Conservation (phyloP, 2,797 vertebrate species). For the Neosalanx taihuensis region DNA sequence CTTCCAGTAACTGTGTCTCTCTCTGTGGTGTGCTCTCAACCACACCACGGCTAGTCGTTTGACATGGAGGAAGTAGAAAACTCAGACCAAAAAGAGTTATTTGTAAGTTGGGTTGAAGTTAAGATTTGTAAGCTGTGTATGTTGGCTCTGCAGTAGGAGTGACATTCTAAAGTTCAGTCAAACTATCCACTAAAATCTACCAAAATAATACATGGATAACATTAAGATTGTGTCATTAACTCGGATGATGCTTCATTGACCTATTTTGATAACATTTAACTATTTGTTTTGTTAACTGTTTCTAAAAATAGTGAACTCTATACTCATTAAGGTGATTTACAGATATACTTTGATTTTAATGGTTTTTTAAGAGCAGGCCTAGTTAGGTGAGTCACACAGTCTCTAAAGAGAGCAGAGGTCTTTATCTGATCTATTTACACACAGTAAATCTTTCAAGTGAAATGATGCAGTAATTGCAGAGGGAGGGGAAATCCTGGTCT, state of each 20-base stretch:
- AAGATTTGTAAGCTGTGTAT: neutral
- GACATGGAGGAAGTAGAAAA: neutral
- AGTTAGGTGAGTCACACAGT: neutral
- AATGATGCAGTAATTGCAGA: no score
- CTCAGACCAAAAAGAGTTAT: neutral
- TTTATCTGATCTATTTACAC: neutral
- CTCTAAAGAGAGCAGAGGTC: neutral
- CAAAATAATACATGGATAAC: no score
- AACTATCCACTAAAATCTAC: no score
- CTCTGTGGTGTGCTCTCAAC: no score
- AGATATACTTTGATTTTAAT: no score
- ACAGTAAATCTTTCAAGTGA: neutral
- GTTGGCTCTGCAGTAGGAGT: neutral
- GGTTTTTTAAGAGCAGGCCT: slow-evolving; percentile 11
- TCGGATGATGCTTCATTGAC: slow-evolving; percentile 28
- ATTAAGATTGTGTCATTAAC: no score
- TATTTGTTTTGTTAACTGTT: neutral
- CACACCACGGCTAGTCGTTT: slow-evolving; percentile 27
- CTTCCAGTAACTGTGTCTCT: slow-evolving; percentile 15
- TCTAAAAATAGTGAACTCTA: neutral
- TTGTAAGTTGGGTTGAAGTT: neutral
- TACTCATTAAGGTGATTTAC: no score
- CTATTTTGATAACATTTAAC: neutral
- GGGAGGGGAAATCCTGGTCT: no score
- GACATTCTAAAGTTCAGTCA: no score